A percentile compares a stretch with the other conserved stretches of the same genome.
These are phyloP conservation scores for Spheniscus mendiculus DNA, from an alignment of 2,113 vertebrate genomes.

Conservation along the genomic window DNA sequence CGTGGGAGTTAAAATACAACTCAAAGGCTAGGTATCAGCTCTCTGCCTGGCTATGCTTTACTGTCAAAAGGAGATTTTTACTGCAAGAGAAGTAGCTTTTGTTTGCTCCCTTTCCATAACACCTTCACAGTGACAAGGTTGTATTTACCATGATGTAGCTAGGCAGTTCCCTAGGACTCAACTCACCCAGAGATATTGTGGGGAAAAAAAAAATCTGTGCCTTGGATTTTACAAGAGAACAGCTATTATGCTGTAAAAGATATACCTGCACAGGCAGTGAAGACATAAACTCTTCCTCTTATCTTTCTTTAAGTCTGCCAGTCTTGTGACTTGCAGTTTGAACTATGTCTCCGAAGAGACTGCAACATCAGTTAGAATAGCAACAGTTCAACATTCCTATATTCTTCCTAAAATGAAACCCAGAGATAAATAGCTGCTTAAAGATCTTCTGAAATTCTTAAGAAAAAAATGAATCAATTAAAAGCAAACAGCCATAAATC, in stretches of 20 bases:
- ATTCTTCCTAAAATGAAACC: neutral
- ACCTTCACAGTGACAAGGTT: neutral
- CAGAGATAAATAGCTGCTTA: neutral
- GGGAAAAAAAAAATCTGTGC: neutral
- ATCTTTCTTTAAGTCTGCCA: neutral
- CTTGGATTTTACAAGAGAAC: neutral
- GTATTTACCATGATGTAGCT: neutral
- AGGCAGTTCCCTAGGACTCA: neutral
- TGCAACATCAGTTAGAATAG: neutral
- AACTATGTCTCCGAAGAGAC: neutral
- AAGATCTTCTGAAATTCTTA: neutral
- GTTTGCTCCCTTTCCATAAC: neutral
- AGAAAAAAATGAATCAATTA: neutral
- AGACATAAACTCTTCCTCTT: neutral
- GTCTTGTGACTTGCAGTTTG: neutral
- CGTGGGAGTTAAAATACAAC: neutral
- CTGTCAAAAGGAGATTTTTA: neutral
- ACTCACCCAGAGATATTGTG: neutral
- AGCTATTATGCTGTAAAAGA: neutral
- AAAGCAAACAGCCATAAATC: neutral
- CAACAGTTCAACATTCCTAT: neutral
- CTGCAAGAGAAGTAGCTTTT: neutral
- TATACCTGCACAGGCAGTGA: neutral
- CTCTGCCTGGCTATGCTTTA: neutral
- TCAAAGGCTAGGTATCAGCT: neutral